Percentiles rank a stretch among this genome's conserved stretches.
Conservation (phyloP, 2,797 vertebrate genomes). For the Leptatherina wallacei region DNA sequence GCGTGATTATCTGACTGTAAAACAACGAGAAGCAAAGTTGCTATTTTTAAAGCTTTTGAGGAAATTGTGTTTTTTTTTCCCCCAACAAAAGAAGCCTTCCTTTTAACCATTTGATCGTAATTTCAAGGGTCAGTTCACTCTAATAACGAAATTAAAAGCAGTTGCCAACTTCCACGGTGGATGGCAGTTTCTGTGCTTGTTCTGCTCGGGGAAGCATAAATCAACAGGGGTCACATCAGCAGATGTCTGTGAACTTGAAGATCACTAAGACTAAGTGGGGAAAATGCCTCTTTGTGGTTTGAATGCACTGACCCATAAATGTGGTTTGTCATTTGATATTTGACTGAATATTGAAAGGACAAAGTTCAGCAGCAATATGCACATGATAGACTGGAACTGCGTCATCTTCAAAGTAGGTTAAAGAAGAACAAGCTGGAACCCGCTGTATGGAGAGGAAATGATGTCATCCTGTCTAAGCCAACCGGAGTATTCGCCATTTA, state of each 20-base stretch:
- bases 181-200: constrained; percentile 9
- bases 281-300: constrained; percentile 27
- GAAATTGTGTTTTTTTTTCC: not conserved
- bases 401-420: constrained; percentile 41
- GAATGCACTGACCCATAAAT: constrained; percentile 56
- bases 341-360: constrained; percentile 62
- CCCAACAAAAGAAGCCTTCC: not conserved
- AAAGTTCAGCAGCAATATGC: constrained; percentile 46
- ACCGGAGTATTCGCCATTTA: not conserved
- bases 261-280: constrained; percentile 9
- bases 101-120: constrained; percentile 7
- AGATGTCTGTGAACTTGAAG: constrained; percentile 7
- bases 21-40: not conserved
- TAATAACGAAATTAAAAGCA: constrained; percentile 11
- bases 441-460: constrained; percentile 2
- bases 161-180: not conserved
- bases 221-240: not conserved
- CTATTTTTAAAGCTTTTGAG: not conserved
- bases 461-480: constrained; percentile 16
- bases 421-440: constrained; percentile 15
- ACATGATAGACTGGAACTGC: constrained; percentile 40
- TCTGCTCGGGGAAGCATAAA: constrained; percentile 18
- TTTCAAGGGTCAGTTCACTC: constrained; percentile 25
- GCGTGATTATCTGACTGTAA: too few species aligned
- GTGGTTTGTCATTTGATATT: constrained; percentile 69